Conservation (phyloP, 2,797 vertebrate species). For the Protosalanx chinensis region DNA sequence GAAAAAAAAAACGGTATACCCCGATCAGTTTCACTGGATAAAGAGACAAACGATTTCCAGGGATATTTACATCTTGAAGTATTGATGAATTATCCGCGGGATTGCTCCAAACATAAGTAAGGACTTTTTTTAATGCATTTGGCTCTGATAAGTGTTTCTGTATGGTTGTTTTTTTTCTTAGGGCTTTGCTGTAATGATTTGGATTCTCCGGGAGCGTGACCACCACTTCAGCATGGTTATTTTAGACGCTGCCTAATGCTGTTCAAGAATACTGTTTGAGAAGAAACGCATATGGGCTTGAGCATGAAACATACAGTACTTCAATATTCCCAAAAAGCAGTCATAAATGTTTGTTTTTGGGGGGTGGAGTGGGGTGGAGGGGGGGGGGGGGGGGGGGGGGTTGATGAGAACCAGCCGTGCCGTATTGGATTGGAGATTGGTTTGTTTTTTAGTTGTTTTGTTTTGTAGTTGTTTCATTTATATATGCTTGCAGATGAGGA, state of each 20-base stretch:
- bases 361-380: too few species aligned
- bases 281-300: conserved; percentile 8
- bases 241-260: conserved; percentile 18
- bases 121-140: conserved; percentile 58
- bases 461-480: too few species aligned
- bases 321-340: not conserved
- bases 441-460: conserved; percentile 37
- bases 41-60: conserved; percentile 43
- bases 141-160: conserved; percentile 12
- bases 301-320: not conserved
- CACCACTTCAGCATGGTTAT: conserved; percentile 24
- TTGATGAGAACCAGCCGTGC: conserved; percentile 2
- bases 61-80: conserved; percentile 61
- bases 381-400: too few species aligned
- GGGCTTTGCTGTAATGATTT: conserved; percentile 1
- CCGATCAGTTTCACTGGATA: conserved; percentile 55
- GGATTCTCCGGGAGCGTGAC: conserved; percentile 8
- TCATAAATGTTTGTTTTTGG: not conserved
- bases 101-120: conserved; percentile 68
- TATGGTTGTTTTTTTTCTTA: conserved; percentile 5
- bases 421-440: conserved; percentile 5
- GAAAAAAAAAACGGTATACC: conserved; percentile 50
- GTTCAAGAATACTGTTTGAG: conserved; percentile 21
- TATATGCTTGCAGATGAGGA: conserved; percentile 20
- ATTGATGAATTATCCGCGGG: conserved; percentile 53